Evolutionary conservation across 2,113 vertebrate genomes (phyloP), one percentile per base, ranked within the genome.

Genomic region (Lipotes vexillifer): DNA sequence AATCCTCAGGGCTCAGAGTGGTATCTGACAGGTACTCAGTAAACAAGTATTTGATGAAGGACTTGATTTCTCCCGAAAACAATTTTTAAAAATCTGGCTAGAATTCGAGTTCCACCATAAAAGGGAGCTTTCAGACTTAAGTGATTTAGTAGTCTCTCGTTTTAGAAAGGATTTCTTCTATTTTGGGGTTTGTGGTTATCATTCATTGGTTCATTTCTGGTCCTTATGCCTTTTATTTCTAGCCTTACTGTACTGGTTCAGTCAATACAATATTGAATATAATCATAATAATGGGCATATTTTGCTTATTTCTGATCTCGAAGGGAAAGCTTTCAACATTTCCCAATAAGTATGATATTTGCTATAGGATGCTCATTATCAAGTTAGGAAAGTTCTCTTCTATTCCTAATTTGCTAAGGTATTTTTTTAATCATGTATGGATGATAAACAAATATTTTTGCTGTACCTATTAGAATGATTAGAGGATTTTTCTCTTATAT

Each of bases 191-290:
- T 17, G 49, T 21, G 27, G 3, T 82, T 81, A 41, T 66, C 49
- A 46, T 55, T 93, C 63, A 92, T 72, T 92, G 25, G 21, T 63
- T 97, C 8, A 29, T 72, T 90, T 94, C 61, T 97, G 14, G 55
- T 49, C 20, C 6, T 55, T 46, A 18, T 36, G 12, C 18, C 63
- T 86, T 83, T 66, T 86, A 38, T 55, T 74, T 89, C 84, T 77
- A 86, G 20, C 13, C 18, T 86, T 83, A n/a, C 20, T 55, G 6
- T 41, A 20, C 6, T 52, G 36, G 17, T 41, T 89, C 13, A 38
- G 12, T 69, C 17, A n/a, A 15, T 36, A 38, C 21, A 92, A 46
- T 72, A 46, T n/a, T 81, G 31, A 92, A 38, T 44, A 38, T 65
- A 71, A 29, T 85, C 14, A 29, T n/a, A 86, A 63, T 6, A 80